Evolutionary conservation across 2,888 invertebrate genomes (phyloP), one percentile per base, ranked within the genome.

Genomic region (Scaeva pyrastri): DNA sequence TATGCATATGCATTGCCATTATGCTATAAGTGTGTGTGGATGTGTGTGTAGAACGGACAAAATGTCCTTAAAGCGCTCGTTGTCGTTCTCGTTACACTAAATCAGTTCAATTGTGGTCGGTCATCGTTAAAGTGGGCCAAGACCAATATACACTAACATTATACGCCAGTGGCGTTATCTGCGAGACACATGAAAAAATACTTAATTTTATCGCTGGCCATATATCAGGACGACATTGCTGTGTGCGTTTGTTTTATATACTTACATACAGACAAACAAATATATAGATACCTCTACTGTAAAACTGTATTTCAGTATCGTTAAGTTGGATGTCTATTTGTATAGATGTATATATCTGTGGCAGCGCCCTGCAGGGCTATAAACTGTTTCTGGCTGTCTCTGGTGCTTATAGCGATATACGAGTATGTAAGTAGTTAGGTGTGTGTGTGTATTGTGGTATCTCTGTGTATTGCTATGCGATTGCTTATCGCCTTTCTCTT

Each of bases 141-240:
- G 81, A 86, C 86, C 82, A 77, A 86, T 82, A 82, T 74, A 82
- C 77, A 74, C 77, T 72, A 71, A 77, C 73, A 76, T 82, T 76
- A 68, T 68, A 82, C 64, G 77, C 82, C 73, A 82, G 70, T 82
- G 86, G 86, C 82, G 86, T 86, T 86, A 86, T 86, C 86, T 86
- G 80, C 62, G 81, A 86, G 86, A 86, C 82, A 86, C 86, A 86
- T 82, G 82, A 82, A 86, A 86, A 77, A 82, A 77, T 86, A 86
- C 86, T 86, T 86, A 86, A 86, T 86, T 86, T 86, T 86, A 86
- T 86, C 82, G 82, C 31, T 56, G 43, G 50, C 56, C 82, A 82
- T 81, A 77, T 81, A 81, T 85, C 72, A 81, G 81, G 68, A 70
- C n/a, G 52, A 52, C 52, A 68, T 52, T 68, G 52, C n/a, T 21